phyloP scores from a whole-genome alignment of 2,797 vertebrate genomes.

The Pelobates cultripes region DNA sequence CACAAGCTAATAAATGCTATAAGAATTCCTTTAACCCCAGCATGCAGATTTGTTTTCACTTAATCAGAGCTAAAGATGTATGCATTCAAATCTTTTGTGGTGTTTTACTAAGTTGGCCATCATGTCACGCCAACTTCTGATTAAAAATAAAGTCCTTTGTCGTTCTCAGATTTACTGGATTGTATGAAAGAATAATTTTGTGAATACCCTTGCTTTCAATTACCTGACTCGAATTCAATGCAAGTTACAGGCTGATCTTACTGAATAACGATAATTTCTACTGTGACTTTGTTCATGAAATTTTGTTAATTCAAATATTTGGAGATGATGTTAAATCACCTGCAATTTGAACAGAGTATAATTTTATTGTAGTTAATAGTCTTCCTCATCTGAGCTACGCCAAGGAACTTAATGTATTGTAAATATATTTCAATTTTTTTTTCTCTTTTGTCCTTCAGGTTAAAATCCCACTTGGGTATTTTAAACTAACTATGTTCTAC shows the following conservation, averaged over 20 bases:
- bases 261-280: conserved; percentile 5
- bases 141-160: conserved; percentile 59
- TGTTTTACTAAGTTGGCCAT: conserved; percentile 54
- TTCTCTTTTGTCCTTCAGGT: too few species aligned
- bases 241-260: conserved; percentile 29
- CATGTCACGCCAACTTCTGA: conserved; percentile 58
- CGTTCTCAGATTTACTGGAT: conserved; percentile 48
- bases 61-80: conserved; percentile 65
- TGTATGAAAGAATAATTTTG: conserved; percentile 23
- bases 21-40: conserved; percentile 69
- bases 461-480: too few species aligned
- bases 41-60: conserved; percentile 61
- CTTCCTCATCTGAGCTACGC: neutral
- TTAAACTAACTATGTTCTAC: too few species aligned
- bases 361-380: conserved; percentile 5
- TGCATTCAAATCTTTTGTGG: conserved; percentile 57
- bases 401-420: too few species aligned
- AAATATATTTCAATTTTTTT: too few species aligned
- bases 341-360: conserved; percentile 5
- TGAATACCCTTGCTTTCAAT: conserved; percentile 35
- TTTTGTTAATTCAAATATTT: conserved; percentile 15
- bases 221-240: neutral
- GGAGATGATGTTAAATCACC: too few species aligned
- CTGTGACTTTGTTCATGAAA: conserved; percentile 20
- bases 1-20: conserved; percentile 75